Base-by-base conservation (phyloP, 2,797 vertebrate species). In the Malacoraja senta region DNA sequence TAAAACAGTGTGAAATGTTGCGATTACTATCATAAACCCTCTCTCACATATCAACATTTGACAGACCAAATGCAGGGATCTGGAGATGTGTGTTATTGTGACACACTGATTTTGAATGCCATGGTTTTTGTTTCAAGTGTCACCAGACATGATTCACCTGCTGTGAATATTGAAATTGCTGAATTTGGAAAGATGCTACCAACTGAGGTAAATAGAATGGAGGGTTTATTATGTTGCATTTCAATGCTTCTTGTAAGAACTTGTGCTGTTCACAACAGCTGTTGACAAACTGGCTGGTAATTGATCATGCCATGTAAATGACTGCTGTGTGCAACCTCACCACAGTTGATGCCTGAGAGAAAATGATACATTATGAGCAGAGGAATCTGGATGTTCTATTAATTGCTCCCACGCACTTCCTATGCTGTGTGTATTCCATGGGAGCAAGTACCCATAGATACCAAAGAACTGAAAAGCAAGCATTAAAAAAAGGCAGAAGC, bases 231-330 rank as follows among this genome's bases (percentile, higher is more conserved):
- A 92, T 76, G 29, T 92, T 92, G 68, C 68, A 92, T 74, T 58
- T 92, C 38, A 76, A 53, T 76, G 90, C 44, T 53, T 53, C 38
- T 74, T 53, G 90, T 58, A 72, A 74, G 71, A 71, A 76, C 44
- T 92, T 92, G 72, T 58, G 71, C 72, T 29, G 38, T 44, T 53
- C 58, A 21, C 26, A 92, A 92, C 90, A 76, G 71, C 90, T 92
- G 90, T 92, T 76, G 90, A 92, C 44, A 92, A 76, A 92, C 68
- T 76, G 38, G 71, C 26, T 74, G 71, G 71, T 92, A 92, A 92
- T 92, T 92, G 90, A 76, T 76, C 90, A 92, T 76, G 90, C 90
- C 71, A 92, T 53, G 71, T 53, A 92, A 76, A 92, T 92, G 71
- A 92, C 72, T 92, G 71, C 71, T 0, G 35, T 29, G 3, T 76